phyloP scores from a whole-genome alignment of 1,140 invertebrate species.

The Aphis gossypii region DNA sequence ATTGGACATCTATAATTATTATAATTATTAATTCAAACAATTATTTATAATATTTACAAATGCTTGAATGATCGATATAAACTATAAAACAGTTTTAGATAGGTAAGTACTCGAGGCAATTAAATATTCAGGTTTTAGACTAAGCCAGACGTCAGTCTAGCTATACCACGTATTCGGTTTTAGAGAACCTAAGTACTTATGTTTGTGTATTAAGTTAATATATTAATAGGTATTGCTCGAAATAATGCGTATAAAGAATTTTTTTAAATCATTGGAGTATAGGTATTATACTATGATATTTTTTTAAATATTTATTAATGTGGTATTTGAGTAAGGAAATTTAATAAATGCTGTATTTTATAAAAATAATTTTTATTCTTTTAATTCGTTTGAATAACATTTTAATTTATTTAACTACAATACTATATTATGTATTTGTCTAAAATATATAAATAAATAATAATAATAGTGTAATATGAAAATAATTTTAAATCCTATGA shows the following conservation, averaged over 20 bases:
- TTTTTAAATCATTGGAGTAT: not conserved
- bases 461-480: slow-evolving; percentile 7
- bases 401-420: not conserved
- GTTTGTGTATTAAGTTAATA: not conserved
- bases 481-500: not conserved
- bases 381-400: not conserved
- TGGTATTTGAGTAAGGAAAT: not conserved
- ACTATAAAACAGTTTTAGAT: not conserved
- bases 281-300: not conserved
- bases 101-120: not conserved
- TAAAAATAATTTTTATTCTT: no score
- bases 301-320: not conserved
- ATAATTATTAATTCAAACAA: no score
- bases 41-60: no score
- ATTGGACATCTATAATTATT: no score
- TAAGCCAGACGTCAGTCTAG: not conserved
- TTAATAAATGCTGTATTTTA: not conserved
- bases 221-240: not conserved
- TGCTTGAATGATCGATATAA: not conserved
- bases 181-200: not conserved
- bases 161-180: not conserved
- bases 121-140: not conserved
- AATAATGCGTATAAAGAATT: not conserved
- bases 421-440: not conserved
- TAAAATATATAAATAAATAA: not conserved